These are phyloP conservation scores for Chironomus riparius DNA, from an alignment of 2,888 invertebrate genomes.

Conservation along the genomic window DNA sequence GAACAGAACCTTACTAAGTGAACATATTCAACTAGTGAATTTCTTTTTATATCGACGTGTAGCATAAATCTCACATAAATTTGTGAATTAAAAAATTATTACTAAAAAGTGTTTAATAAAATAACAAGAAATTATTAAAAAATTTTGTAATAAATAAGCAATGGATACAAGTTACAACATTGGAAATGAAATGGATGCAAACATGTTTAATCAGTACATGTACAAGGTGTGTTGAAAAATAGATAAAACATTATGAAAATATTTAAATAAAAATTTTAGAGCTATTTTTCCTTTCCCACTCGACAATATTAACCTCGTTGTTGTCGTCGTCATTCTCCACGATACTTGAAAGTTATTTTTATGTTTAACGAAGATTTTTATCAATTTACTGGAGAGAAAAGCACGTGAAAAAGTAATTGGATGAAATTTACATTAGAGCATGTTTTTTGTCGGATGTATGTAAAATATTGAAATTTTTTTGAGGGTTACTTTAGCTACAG, in stretches of 20 bases:
- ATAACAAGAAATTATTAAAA: neutral
- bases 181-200: conserved; percentile 24
- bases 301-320: too few species aligned
- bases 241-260: neutral
- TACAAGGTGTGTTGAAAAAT: conserved; percentile 15
- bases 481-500: too few species aligned
- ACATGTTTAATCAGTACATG: conserved; percentile 25
- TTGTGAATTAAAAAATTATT: neutral
- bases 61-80: too few species aligned
- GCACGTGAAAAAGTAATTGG: too few species aligned
- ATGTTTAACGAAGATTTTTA: too few species aligned
- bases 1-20: neutral
- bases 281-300: neutral
- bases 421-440: too few species aligned
- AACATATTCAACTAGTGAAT: neutral
- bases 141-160: neutral
- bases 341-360: too few species aligned
- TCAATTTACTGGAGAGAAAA: too few species aligned
- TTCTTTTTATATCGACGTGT: too few species aligned
- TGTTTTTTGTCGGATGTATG: too few species aligned
- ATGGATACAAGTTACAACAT: conserved; percentile 24
- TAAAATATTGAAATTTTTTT: too few species aligned
- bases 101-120: neutral
- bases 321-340: too few species aligned
- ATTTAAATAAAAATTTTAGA: neutral